Evolutionary conservation across 1,140 invertebrate genomes (phyloP).

Genomic region (Aphidius ervi): DNA sequence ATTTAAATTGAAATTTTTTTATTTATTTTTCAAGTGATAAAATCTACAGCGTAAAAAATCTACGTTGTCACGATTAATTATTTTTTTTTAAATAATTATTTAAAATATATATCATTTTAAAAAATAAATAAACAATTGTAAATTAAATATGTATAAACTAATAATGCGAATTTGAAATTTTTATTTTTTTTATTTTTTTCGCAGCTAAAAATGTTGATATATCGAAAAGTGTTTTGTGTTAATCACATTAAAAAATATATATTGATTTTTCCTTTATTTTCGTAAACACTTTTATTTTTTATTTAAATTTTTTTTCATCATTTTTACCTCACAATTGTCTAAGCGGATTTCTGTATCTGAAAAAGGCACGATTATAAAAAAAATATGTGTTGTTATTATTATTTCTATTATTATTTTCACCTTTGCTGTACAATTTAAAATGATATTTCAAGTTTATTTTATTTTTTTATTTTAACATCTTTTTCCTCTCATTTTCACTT

Average conservation of each 20-base stretch:
- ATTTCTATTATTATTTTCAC: too few relatives aligned
- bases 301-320: slow-evolving; percentile 15
- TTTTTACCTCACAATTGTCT: slow-evolving; percentile 29
- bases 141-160: too few relatives aligned
- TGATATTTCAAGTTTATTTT: slow-evolving; percentile 32
- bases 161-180: too few relatives aligned
- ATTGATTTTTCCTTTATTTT: slow-evolving; percentile 26
- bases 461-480: slow-evolving; percentile 19
- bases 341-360: slow-evolving; percentile 37
- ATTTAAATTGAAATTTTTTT: too few relatives aligned
- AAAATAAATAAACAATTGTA: too few relatives aligned
- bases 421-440: slow-evolving; percentile 49
- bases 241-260: slow-evolving; percentile 12
- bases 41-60: too few relatives aligned
- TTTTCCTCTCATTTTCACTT: slow-evolving; percentile 8
- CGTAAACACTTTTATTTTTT: slow-evolving; percentile 12
- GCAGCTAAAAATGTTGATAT: neutral
- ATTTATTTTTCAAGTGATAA: too few relatives aligned
- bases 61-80: too few relatives aligned
- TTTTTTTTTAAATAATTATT: too few relatives aligned
- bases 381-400: slow-evolving; percentile 35
- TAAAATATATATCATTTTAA: too few relatives aligned
- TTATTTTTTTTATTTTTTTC: neutral
- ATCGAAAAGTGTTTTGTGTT: neutral
- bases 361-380: slow-evolving; percentile 52